phyloP scores from a whole-genome alignment of 1,140 invertebrate genomes.

The Carposina sasakii region DNA sequence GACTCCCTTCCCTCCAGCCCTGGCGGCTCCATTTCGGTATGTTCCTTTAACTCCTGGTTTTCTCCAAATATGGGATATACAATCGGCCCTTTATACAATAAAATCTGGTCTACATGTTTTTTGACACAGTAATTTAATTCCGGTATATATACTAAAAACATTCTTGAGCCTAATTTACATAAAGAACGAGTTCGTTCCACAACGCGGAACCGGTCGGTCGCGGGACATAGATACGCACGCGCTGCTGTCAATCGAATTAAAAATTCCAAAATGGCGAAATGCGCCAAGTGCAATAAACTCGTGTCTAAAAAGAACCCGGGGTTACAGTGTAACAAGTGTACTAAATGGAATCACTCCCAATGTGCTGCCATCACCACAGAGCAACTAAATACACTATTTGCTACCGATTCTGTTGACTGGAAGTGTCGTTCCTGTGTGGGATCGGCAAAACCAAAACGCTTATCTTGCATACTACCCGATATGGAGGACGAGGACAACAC shows the following conservation, averaged over 20 bases:
- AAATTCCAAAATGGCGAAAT: not conserved
- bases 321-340: constrained; percentile 1
- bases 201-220: no score
- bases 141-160: no score
- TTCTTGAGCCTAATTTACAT: no score
- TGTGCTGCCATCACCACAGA: not conserved
- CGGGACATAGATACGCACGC: no score
- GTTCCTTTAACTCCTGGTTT: no score
- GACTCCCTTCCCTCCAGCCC: no score
- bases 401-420: constrained; percentile 3
- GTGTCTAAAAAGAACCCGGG: constrained; percentile 6
- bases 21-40: no score
- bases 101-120: no score
- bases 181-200: no score
- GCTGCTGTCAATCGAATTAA: not conserved
- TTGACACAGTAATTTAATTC: no score
- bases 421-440: not conserved
- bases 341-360: not conserved
- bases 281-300: constrained; percentile 1
- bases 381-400: not conserved
- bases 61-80: no score
- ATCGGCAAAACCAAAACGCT: not conserved
- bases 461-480: constrained; percentile 1
- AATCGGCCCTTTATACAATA: no score
- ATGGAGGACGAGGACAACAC: not conserved